phyloP scores from a whole-genome alignment of 2,888 invertebrate species.

The Eledona agricola region DNA sequence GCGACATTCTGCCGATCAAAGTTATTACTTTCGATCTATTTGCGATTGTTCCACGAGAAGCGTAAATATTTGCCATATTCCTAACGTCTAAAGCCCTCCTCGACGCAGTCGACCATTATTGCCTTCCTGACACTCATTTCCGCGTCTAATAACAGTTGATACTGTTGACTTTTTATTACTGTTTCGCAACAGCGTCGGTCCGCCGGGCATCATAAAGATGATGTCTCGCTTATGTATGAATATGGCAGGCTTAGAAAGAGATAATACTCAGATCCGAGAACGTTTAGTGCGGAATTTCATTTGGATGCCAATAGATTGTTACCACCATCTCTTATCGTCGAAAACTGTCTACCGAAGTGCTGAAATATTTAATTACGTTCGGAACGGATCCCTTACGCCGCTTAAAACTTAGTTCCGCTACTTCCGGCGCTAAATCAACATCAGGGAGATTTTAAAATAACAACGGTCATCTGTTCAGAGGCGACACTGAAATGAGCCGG shows the following conservation, averaged over 20 bases:
- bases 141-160: slow-evolving; percentile 26
- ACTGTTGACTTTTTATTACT: slow-evolving; percentile 27
- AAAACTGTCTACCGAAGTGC: slow-evolving; percentile 22
- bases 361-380: slow-evolving; percentile 29
- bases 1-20: too few species aligned
- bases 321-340: slow-evolving; percentile 21
- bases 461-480: slow-evolving; percentile 7
- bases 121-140: slow-evolving; percentile 20
- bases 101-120: slow-evolving; percentile 26
- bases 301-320: slow-evolving; percentile 25
- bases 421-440: neutral
- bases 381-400: neutral
- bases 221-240: slow-evolving; percentile 20
- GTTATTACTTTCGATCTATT: too few species aligned
- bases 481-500: slow-evolving; percentile 4
- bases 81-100: slow-evolving; percentile 1
- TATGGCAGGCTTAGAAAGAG: too few species aligned
- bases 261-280: slow-evolving; percentile 6
- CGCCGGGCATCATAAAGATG: slow-evolving; percentile 26
- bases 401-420: slow-evolving; percentile 1
- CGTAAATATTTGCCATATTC: too few species aligned
- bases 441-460: slow-evolving; percentile 8
- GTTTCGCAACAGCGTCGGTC: slow-evolving; percentile 22
- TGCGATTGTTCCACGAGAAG: too few species aligned
- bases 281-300: slow-evolving; percentile 26